A percentile compares a stretch with the other conserved stretches of the same genome.
Conservation (phyloP, 2,888 invertebrate genomes). For the Pammene aurita region DNA sequence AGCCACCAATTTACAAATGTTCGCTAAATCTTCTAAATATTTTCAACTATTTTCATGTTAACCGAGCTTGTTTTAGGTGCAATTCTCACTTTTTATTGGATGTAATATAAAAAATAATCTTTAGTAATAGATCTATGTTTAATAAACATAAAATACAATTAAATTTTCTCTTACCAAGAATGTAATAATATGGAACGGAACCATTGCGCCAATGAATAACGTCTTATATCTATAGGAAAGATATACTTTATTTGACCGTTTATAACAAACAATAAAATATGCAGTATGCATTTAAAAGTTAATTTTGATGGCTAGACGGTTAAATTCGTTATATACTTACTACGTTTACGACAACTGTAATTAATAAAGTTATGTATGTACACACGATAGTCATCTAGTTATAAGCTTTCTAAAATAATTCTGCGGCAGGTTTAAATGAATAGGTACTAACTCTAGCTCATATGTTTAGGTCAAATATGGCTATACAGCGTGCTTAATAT, state of each 20-base stretch:
- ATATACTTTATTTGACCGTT: no score
- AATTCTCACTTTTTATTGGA: no score
- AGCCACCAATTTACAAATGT: no score
- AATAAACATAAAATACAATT: background rate
- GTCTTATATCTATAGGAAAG: no score
- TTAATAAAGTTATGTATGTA: background rate
- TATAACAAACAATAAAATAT: no score
- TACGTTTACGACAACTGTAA: slow-evolving; percentile 24
- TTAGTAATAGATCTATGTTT: background rate
- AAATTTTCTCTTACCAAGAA: background rate
- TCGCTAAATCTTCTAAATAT: no score
- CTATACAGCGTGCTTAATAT: no score
- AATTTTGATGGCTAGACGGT: slow-evolving; percentile 12
- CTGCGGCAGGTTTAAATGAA: no score
- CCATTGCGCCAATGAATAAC: no score
- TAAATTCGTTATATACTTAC: slow-evolving; percentile 8
- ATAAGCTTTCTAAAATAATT: slow-evolving; percentile 1
- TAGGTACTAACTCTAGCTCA: background rate
- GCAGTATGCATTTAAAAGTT: slow-evolving; percentile 19
- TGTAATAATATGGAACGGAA: background rate
- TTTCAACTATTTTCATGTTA: no score
- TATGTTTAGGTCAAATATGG: no score
- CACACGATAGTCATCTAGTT: background rate
- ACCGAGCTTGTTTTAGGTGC: no score
- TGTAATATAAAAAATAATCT: background rate